A percentile compares a stretch with the other conserved stretches of the same genome.
Conservation (phyloP, 2,113 vertebrate species). For the Perca schrenkii region DNA sequence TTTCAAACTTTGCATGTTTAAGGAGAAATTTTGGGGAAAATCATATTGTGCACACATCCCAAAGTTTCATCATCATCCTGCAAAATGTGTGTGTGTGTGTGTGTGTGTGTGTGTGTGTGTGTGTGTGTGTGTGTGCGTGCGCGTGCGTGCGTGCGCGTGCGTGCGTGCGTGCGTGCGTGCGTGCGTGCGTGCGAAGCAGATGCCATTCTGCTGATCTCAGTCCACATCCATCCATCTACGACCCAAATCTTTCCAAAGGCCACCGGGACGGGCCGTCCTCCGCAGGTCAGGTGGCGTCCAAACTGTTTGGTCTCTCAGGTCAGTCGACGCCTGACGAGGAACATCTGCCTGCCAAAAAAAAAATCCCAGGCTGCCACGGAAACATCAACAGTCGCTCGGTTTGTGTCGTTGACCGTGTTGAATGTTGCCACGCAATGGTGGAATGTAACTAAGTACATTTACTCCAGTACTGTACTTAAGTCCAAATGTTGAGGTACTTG, state of each 20-base stretch:
- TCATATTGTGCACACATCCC: no score
- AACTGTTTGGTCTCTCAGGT: constrained; percentile 64
- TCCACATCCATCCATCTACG: constrained; percentile 65
- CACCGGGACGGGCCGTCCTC: constrained; percentile 17
- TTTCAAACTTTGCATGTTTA: no score
- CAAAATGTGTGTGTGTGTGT: constrained; percentile 2
- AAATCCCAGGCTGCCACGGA: constrained; percentile 68
- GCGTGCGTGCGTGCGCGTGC: constrained; percentile 17
- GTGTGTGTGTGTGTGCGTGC: constrained; percentile 5
- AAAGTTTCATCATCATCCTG: no score
- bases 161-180: constrained; percentile 36
- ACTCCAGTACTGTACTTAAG: no score
- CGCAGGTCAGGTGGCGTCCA: constrained; percentile 50
- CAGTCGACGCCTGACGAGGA: constrained; percentile 56
- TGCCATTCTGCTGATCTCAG: constrained; percentile 77
- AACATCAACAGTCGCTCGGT: constrained; percentile 38
- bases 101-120: constrained; percentile 7
- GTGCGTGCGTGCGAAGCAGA: constrained; percentile 68
- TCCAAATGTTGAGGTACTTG: no score
- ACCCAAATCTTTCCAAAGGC: constrained; percentile 46
- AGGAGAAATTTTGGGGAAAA: no score
- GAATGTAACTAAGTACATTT: no score
- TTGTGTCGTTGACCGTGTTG: constrained; percentile 54
- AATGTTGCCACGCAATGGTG: constrained; percentile 25
- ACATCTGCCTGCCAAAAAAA: constrained; percentile 75